These are phyloP conservation scores for Pomacea maculata DNA, from an alignment of 1,140 invertebrate species.

Conservation along the genomic window DNA sequence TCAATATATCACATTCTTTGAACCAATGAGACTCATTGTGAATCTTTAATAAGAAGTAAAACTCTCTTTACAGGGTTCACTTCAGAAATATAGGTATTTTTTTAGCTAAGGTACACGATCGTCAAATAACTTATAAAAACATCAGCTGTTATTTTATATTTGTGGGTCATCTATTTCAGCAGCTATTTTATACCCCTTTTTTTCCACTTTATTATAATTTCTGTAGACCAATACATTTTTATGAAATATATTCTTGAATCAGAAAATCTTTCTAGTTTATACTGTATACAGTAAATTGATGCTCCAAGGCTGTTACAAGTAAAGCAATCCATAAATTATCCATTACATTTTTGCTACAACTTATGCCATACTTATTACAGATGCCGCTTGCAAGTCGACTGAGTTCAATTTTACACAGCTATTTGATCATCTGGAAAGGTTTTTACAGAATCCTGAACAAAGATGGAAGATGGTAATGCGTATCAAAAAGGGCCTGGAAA, in stretches of 20 bases:
- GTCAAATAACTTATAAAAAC: no score
- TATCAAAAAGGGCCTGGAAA: constrained; percentile 57
- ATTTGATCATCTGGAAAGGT: constrained; percentile 60
- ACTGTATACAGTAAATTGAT: neutral
- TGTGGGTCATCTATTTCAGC: no score
- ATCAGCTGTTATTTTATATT: no score
- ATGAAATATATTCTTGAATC: neutral
- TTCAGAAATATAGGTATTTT: no score
- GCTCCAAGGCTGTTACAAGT: neutral
- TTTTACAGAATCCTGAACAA: constrained; percentile 55
- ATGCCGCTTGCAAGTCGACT: constrained; percentile 62
- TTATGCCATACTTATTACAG: constrained; percentile 36
- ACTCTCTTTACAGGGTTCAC: no score
- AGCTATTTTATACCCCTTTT: neutral
- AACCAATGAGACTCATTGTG: no score
- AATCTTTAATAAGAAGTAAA: no score
- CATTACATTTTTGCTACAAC: neutral
- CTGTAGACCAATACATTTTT: neutral
- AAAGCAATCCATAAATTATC: neutral
- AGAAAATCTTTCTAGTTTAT: neutral
- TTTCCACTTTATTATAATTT: neutral
- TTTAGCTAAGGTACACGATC: no score
- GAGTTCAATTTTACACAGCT: constrained; percentile 62
- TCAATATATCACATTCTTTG: no score
- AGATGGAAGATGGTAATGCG: constrained; percentile 63